Percentiles rank a stretch among this genome's conserved stretches.
Conservation (phyloP, 2,888 invertebrate species). For the Cryptocheilus praepositus region DNA sequence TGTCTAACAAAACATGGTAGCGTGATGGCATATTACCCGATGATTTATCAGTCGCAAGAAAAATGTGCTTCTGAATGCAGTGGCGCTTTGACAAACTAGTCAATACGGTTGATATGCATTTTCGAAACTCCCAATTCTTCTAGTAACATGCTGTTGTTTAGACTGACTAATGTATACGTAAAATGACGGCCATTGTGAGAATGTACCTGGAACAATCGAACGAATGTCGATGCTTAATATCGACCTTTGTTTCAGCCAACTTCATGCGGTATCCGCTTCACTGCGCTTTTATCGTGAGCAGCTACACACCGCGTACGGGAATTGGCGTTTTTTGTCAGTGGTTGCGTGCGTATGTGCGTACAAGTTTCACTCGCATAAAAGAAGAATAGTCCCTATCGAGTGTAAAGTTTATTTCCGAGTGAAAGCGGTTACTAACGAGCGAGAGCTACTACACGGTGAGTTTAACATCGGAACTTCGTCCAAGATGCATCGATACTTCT, state of each 20-base stretch:
- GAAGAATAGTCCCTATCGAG: constrained; percentile 31
- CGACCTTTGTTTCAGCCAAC: constrained; percentile 57
- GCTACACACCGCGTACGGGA: constrained; percentile 3
- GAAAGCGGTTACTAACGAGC: constrained; percentile 26
- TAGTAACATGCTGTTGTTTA: too few relatives aligned
- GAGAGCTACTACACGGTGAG: constrained; percentile 57
- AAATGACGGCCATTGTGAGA: not conserved
- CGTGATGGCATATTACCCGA: too few relatives aligned
- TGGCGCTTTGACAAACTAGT: too few relatives aligned
- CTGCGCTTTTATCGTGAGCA: constrained; percentile 61
- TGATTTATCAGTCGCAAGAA: too few relatives aligned
- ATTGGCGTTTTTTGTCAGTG: constrained; percentile 47
- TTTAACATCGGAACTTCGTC: constrained; percentile 3
- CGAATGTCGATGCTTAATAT: constrained; percentile 47
- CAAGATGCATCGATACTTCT: constrained; percentile 2
- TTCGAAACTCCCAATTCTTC: too few relatives aligned
- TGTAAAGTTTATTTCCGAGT: constrained; percentile 41
- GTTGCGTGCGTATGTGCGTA: constrained; percentile 17
- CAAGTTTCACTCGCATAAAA: constrained; percentile 29
- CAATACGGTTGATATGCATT: too few relatives aligned
- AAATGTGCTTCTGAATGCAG: too few relatives aligned
- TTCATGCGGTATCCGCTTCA: constrained; percentile 60
- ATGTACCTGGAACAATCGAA: constrained; percentile 51
- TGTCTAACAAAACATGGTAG: too few relatives aligned
- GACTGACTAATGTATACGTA: too few relatives aligned